Evolutionary conservation across 2,797 vertebrate genomes (phyloP), one percentile per base, ranked within the genome.

Genomic region (Nyctalus aviator): DNA sequence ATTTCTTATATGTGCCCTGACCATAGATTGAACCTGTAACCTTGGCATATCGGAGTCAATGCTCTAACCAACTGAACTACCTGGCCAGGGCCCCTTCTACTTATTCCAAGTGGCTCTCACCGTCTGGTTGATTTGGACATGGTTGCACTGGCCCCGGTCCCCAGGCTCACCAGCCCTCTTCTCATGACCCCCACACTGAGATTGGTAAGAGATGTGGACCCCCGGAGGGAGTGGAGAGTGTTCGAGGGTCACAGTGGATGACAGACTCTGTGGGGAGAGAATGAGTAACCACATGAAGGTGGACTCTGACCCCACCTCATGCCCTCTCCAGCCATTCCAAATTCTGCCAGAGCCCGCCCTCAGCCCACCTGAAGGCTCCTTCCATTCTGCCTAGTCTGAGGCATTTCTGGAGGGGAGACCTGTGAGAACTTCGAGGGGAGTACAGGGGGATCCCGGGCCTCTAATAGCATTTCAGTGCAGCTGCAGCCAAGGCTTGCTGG

Each of bases 181-280:
- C 88, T 92, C 90, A 3, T 88, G 76, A 59, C 72, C 68, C 15
- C 88, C 87, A 72, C 98, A 99, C 62, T 97, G 93, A 15, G 98
- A 98, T 68, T 94, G 84, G 2, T 98, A 98, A 73, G 98, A 97
- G 50, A 99, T 96, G 2, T 85, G 64, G 66, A 99, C 84, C 21
- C 98, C 98, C 35, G 93, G 90, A 48, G 98, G 98, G 30, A 98
- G 97, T 0, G 96, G 79, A 32, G 97, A 97, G 81, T 98, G 98
- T 82, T 98, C 98, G 30, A 99, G 97, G 27, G 98, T 97, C 93
- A 99, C 98, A 0, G 98, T 98, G 86, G 98, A 98, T 0, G 98
- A 98, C 57, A 99, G 94, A 64, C 71, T 97, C 98, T 98, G 95
- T 79, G 77, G 62, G 48, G 35, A 88, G 23, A 88, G 27, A 17